Conservation (phyloP, 92 coral and sea anemone species). For the Epizoanthus scotinus region DNA sequence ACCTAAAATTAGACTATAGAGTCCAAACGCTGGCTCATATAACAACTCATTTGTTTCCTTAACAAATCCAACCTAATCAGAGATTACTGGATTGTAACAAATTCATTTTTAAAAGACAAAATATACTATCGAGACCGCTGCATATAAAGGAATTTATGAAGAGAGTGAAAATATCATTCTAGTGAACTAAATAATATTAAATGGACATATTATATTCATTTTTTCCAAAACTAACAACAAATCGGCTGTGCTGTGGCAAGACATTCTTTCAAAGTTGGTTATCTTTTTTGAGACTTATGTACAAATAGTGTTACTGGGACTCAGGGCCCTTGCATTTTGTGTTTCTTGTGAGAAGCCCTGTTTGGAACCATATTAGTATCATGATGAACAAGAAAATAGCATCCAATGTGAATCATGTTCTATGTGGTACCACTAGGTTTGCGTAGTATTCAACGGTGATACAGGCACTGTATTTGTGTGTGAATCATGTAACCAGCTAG, state of each 20-base stretch:
- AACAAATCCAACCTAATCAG: too few relatives aligned
- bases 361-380: slow-evolving; percentile 49
- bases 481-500: background rate
- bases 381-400: slow-evolving; percentile 43
- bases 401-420: slow-evolving; percentile 56
- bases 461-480: background rate
- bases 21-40: too few relatives aligned
- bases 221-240: too few relatives aligned
- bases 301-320: slow-evolving; percentile 46
- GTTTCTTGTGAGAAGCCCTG: slow-evolving; percentile 45
- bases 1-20: too few relatives aligned
- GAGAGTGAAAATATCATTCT: too few relatives aligned
- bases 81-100: too few relatives aligned
- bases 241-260: slow-evolving; percentile 2
- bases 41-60: too few relatives aligned
- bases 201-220: too few relatives aligned
- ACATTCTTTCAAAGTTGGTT: slow-evolving; percentile 18
- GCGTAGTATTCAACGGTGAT: slow-evolving; percentile 7
- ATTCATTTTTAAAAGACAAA: too few relatives aligned
- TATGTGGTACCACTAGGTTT: slow-evolving; percentile 55
- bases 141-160: too few relatives aligned
- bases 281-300: slow-evolving; percentile 27
- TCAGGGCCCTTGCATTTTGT: slow-evolving; percentile 51
- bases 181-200: too few relatives aligned
- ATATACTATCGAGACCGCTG: too few relatives aligned